A percentile compares a stretch with the other conserved stretches of the same genome.
Conservation (phyloP, 2,113 vertebrate species). For the Columbina picui region DNA sequence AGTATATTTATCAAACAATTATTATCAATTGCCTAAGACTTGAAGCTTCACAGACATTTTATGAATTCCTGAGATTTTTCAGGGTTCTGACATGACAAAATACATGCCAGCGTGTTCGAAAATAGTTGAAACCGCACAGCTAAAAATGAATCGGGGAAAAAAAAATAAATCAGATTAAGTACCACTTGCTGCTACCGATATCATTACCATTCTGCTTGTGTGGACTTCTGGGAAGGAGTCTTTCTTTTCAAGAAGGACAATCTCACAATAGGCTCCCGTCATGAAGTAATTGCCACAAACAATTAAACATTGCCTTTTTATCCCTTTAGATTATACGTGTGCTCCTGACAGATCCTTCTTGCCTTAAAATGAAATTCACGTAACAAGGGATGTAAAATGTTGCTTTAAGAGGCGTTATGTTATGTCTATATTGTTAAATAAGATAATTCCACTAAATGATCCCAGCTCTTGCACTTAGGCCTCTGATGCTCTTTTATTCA, state of each 20-base stretch:
- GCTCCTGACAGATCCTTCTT: background rate
- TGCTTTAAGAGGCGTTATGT: background rate
- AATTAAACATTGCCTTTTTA: background rate
- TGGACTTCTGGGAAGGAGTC: background rate
- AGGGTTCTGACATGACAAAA: conserved; percentile 6
- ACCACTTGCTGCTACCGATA: background rate
- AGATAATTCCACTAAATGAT: background rate
- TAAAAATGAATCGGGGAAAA: background rate
- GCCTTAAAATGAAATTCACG: background rate
- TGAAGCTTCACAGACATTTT: too few relatives aligned
- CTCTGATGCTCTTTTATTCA: background rate
- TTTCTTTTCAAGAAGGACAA: background rate
- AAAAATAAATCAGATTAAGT: background rate
- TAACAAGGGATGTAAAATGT: background rate
- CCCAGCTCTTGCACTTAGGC: background rate
- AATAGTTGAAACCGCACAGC: background rate
- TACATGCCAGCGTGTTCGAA: background rate
- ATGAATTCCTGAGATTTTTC: background rate
- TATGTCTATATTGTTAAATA: background rate
- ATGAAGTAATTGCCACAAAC: background rate
- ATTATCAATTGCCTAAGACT: conserved; percentile 6
- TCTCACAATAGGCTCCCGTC: background rate
- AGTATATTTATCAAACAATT: conserved; percentile 43
- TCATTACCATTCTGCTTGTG: background rate
- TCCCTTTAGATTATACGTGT: background rate